Evolutionary conservation across 2,888 invertebrate species (phyloP), one percentile per base, ranked within the genome.

Genomic region (Linnaemya vulpina): DNA sequence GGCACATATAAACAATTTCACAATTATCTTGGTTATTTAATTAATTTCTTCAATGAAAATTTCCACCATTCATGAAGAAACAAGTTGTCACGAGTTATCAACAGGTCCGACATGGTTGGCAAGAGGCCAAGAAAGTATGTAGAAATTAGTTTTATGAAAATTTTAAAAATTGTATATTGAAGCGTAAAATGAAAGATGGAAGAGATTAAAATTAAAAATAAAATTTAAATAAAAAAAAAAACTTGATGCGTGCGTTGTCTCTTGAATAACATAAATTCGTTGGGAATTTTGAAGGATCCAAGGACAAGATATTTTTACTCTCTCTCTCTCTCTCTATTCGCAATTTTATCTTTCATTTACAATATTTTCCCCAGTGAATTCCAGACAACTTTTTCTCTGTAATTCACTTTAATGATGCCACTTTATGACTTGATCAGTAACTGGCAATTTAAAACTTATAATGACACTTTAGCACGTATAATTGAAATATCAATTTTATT

Each of bases 41-140:
- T 67, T 51, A 73, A 80, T 67, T 65, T 67, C 49, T 73, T 67
- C 55, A 80, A 80, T 80, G 73, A 80, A 80, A 80, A 58, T 49
- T 49, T 60, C 38, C 40, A 43, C 38, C 38, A 68, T 70, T 62
- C 51, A 70, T 17, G 68, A 3, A 22, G 15, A 76, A 62, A 62
- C 68, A 5, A 20, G 77, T 68, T 67, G 40, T 22, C 8, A 30
- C 49, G 20, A 35, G 55, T 17, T 15, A 53, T 17, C 13, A 67
- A 43, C 35, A 2, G 30, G 9, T 15, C 3, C 17, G 25, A 58
- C 17, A 30, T 43, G 25, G 25, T 43, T 43, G 71, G n/a, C 55
- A 55, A 43, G 71, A 43, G 43, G 55, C 25, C 43, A 73, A 9
- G 1, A n/a, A 58, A 46, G 46, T 15, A 13, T 20, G n/a, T 67